Evolutionary conservation across 2,797 vertebrate genomes (phyloP), one percentile per base, ranked within the genome.

Genomic region (Gymnothorax reevesii): DNA sequence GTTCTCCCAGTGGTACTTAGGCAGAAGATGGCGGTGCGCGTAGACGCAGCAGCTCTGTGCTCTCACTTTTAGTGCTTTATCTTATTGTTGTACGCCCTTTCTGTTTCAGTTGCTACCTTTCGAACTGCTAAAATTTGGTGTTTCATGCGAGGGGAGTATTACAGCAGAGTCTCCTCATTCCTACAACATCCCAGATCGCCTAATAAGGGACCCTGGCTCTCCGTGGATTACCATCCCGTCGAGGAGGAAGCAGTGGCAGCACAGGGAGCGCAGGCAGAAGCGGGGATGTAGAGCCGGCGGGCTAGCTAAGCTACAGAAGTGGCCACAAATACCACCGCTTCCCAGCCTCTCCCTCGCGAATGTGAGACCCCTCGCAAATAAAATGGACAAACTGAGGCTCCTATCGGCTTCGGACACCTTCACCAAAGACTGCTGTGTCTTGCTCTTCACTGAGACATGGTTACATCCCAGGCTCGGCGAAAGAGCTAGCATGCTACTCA

Each of bases 391-490:
- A 25, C 4, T 77, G 42, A n/a, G 33, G 42, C 73, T 77, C 5
- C 8, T 7, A 27, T 4, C 42, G 9, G 42, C 73, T 33, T 77
- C 73, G 42, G 5, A 25, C 57, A 57, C 15, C 84, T 8, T 66
- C 13, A n/a, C n/a, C n/a, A n/a, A n/a, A n/a, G n/a, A n/a, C n/a
- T n/a, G n/a, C n/a, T n/a, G n/a, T n/a, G n/a, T 52, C 7, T 55
- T 66, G 57, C 13, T 87, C 4, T 64, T 87, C 5, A 82, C 57
- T 55, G 84, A 82, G 73, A 77, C 73, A 6, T 77, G 73, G 86
- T 83, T 79, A 69, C 57, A 84, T 80, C 22, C 75, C 52, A 0
- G 60, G 79, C 4, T 2, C 27, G 0, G 62, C 73, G 7, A 69
- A 84, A 13, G 59, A 82, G 42, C 83, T 85, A 87, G 75, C 17